Conservation (phyloP, 23 tunicate species). For the Diplosoma virens region DNA sequence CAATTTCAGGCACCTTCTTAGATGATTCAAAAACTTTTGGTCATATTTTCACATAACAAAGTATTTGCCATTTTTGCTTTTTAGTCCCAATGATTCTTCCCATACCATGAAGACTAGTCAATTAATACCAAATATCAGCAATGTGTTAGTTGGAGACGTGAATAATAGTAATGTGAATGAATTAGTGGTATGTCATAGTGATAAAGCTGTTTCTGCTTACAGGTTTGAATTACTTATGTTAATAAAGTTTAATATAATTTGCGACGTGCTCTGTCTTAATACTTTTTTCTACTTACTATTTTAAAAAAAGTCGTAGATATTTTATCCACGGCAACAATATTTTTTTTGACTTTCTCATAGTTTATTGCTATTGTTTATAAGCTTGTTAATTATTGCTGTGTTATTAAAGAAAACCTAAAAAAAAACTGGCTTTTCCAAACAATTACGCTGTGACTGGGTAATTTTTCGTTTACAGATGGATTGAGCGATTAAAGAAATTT, state of each 20-base stretch:
- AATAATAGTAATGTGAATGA: constrained; percentile 55
- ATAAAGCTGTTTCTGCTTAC: constrained; percentile 75
- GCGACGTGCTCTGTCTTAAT: background rate
- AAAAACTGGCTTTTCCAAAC: no score
- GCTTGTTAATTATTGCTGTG: no score
- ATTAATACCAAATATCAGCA: constrained; percentile 34
- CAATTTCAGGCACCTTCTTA: no score
- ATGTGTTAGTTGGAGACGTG: constrained; percentile 59
- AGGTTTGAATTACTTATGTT: constrained; percentile 28
- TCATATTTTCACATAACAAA: no score
- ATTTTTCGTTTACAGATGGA: constrained; percentile 51
- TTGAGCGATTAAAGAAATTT: constrained; percentile 36
- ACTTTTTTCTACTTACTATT: no score
- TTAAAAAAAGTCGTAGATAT: no score
- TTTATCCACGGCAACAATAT: background rate
- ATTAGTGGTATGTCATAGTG: constrained; percentile 71
- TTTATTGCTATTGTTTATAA: background rate
- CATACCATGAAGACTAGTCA: background rate
- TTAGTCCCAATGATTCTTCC: background rate
- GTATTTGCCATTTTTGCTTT: background rate
- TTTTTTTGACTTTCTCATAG: background rate
- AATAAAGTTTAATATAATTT: background rate
- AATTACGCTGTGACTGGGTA: no score
- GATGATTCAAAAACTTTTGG: no score
- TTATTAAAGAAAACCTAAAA: no score